Evolutionary conservation across 2,113 vertebrate genomes (phyloP).

Genomic region (Anas platyrhynchos): DNA sequence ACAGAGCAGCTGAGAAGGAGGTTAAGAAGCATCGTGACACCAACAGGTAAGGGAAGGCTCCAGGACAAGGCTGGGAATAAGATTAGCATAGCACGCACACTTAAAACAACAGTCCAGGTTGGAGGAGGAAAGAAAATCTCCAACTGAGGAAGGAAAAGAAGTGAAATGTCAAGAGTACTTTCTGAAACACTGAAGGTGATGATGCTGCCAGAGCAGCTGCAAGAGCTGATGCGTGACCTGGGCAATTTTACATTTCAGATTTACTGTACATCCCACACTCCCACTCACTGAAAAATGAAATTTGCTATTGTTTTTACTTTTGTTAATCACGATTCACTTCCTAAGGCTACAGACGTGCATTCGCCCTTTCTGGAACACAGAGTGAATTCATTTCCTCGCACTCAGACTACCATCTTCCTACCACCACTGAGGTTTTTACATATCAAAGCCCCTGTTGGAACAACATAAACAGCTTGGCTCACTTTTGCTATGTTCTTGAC

Average conservation of each 20-base stretch:
- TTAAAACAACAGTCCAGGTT: background rate
- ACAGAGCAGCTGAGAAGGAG: background rate
- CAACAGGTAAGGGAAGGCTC: background rate
- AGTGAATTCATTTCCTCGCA: background rate
- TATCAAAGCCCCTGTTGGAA: background rate
- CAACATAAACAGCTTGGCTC: background rate
- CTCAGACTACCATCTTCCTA: background rate
- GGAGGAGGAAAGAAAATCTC: background rate
- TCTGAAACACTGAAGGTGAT: background rate
- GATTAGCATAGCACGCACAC: background rate
- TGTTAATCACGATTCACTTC: background rate
- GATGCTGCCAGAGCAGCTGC: background rate
- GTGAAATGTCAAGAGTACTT: background rate
- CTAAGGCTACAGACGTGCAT: background rate
- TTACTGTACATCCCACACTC: background rate
- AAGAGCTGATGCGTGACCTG: background rate
- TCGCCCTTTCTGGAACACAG: background rate
- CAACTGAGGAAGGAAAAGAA: background rate
- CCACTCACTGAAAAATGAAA: background rate
- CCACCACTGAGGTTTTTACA: background rate
- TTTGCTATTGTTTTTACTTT: background rate
- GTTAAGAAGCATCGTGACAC: background rate
- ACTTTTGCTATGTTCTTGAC: background rate
- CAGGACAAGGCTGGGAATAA: background rate
- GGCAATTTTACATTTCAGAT: background rate